Base-by-base conservation (phyloP, 2,113 vertebrate species). In the Centropristis striata region DNA sequence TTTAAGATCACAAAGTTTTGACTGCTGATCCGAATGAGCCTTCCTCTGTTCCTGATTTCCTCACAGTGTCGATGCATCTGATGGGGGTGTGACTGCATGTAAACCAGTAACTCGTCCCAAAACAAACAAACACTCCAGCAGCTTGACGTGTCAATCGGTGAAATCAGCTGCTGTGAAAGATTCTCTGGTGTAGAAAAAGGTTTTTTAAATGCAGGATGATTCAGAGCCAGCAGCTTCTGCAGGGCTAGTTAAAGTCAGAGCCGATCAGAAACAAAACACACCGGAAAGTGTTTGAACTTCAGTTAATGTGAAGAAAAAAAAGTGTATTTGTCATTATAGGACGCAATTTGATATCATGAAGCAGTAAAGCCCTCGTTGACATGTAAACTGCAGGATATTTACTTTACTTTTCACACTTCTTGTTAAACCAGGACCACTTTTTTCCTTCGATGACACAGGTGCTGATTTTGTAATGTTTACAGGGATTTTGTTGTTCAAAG, bases 381-480 rank as follows among this genome's bases (percentile, higher is more conserved):
- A 8, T 25, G 21, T 13, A 1, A 37, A 0, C 60, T 23, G 42
- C 58, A 55, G 66, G 20, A 57, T 75, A 18, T 73, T 51, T 51
- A 44, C 53, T 67, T 15, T 2, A 42, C n/a, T 5, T 12, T 27
- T 63, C 50, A 50, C 59, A 46, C 37, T 60, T 70, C 77, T 55
- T 36, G 72, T 90, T 73, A 64, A 82, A 89, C 83, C 78, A 80
- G 85, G 86, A 90, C 78, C 83, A 81, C 73, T 79, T 63, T 86
- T 63, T 74, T 76, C 84, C 88, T 89, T 86, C 46, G 60, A 89
- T 79, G 70, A 82, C 84, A 71, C 90, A 85, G 94, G 94, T 95
- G 94, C 94, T 95, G 90, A 90, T 84, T 92, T 91, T 88, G 79
- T 75, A 90, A 90, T 81, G 93, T 95, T 95, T 94, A 94, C 93